Evolutionary conservation across 2,888 invertebrate species (phyloP), one percentile per base, ranked within the genome.

Genomic region (Coleophora deauratella): DNA sequence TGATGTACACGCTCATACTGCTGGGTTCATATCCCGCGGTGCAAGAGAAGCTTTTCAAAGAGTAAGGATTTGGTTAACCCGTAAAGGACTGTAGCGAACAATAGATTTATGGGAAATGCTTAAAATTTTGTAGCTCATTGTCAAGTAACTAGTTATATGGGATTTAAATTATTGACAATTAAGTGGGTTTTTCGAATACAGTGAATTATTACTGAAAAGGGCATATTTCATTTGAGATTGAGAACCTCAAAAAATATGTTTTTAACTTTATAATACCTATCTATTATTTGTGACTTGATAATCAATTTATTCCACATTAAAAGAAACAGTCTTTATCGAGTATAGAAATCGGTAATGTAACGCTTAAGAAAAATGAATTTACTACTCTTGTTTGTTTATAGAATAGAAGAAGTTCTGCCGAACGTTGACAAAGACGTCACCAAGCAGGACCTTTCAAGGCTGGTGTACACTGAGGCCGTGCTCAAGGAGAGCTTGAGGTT

Each of bases 1-100:
- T 66, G 21, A 52, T 57, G 37, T 72, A 57, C 50, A 45, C 58
- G 2, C 51, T 72, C 10, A 48, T 66, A 39, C 47, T 67, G 35
- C 42, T 77, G 4, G 74, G 70, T 1, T 56, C 57, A 1, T 49
- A 71, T 46, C 62, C 55, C 11, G 51, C 62, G 28, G 54, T 62
- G 27, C 74, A 74, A 51, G 51, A 55, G 15, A 52, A 46, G 34
- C 44, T 50, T n/a, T 58, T 46, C 37, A 35, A 47, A 11, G 62
- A 62, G 59, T 61, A 47, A 49, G 57, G 21, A 4, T 21, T 21
- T 56, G 33, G 15, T 31, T 6, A 6, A 34, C 9, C 7, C 9
- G 28, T 28, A 28, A 9, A 9, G 7, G 7, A 28, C 28, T 8
- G 6, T 9, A 28, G 7, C 9, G 28, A 9, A 28, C 6, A 28